phyloP scores from a whole-genome alignment of 2,113 vertebrate species.

The Melanostigma gelatinosum region DNA sequence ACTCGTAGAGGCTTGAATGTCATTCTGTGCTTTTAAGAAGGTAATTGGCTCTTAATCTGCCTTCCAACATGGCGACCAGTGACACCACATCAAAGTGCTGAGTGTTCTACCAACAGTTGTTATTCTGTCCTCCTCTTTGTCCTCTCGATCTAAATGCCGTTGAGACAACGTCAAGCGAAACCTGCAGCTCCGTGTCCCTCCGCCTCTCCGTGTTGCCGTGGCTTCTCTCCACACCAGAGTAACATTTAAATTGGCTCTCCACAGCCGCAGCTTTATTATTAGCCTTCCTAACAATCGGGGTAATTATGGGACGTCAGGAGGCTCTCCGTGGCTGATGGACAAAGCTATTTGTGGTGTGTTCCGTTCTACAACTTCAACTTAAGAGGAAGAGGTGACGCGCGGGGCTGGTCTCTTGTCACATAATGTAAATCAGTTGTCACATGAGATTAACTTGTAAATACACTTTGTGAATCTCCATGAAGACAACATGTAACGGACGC shows the following conservation, averaged over 20 bases:
- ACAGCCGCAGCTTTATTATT: slow-evolving; percentile 51
- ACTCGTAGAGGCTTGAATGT: not conserved
- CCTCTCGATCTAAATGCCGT: not conserved
- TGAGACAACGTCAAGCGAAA: not conserved
- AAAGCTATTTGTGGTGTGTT: slow-evolving; percentile 58
- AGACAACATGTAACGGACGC: not conserved
- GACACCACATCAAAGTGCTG: not conserved
- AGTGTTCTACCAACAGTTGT: not conserved
- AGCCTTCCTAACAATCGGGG: slow-evolving; percentile 41
- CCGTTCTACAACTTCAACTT: slow-evolving; percentile 43
- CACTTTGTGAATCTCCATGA: not conserved
- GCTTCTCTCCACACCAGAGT: slow-evolving; percentile 25
- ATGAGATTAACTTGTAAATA: slow-evolving; percentile 37
- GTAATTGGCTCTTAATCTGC: not conserved
- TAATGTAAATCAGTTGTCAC: slow-evolving; percentile 58
- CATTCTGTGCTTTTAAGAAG: not conserved
- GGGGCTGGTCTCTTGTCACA: slow-evolving; percentile 30
- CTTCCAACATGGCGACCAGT: not conserved
- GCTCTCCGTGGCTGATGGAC: slow-evolving; percentile 52
- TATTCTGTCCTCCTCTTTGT: not conserved
- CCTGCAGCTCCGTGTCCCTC: not conserved
- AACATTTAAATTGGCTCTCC: slow-evolving; percentile 38
- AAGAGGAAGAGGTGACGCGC: slow-evolving; percentile 20
- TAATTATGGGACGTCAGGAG: slow-evolving; percentile 74
- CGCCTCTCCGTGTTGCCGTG: not conserved